A percentile compares a stretch with the other conserved stretches of the same genome.
phyloP scores from a whole-genome alignment of 2,888 invertebrate species.

The Thumatha senex region DNA sequence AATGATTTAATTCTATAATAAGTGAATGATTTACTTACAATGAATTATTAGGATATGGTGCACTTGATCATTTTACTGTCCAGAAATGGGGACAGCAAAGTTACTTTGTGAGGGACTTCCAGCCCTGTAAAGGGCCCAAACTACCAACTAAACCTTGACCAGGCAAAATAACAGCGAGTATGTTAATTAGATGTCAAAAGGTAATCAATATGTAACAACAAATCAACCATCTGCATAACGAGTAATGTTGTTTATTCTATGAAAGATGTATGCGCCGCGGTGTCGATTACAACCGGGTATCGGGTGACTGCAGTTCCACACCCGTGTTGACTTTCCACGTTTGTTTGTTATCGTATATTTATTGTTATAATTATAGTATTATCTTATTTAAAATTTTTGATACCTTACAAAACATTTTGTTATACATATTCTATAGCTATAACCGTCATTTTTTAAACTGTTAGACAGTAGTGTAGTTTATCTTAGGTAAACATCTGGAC shows the following conservation, averaged over 20 bases:
- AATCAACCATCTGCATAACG: constrained; percentile 15
- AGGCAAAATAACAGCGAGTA: too few species aligned
- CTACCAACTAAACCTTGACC: too few species aligned
- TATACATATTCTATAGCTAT: too few species aligned
- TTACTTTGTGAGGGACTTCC: too few species aligned
- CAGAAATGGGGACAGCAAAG: too few species aligned
- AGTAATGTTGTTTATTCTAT: constrained; percentile 36
- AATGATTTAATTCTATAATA: too few species aligned
- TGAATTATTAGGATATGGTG: too few species aligned
- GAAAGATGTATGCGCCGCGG: constrained; percentile 63
- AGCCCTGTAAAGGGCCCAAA: too few species aligned
- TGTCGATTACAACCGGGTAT: constrained; percentile 68
- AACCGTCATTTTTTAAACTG: neutral
- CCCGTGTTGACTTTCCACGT: constrained; percentile 58
- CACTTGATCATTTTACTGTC: too few species aligned
- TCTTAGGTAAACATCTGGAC: too few species aligned
- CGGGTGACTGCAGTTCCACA: constrained; percentile 55
- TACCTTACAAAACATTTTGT: neutral
- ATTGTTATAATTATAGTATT: constrained; percentile 40
- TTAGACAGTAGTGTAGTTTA: too few species aligned
- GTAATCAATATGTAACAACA: constrained; percentile 2
- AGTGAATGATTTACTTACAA: too few species aligned
- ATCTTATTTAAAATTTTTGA: constrained; percentile 1
- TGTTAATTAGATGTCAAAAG: neutral
- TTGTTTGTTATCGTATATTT: constrained; percentile 52